Base-by-base conservation (phyloP, 2,888 invertebrate genomes). In the Microplitis manilae region DNA sequence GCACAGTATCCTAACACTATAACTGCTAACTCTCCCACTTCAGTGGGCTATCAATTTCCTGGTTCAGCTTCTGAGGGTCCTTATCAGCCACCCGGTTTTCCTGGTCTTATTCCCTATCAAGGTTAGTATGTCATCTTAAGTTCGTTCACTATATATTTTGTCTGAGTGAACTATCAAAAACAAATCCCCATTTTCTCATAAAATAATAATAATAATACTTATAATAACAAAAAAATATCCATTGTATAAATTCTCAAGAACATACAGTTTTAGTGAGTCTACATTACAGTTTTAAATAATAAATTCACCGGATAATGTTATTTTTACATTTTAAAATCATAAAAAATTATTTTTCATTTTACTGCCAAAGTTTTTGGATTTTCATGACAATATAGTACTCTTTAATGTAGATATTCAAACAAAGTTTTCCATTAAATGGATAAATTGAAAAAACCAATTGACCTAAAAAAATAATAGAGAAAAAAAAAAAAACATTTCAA, bases 1-100 rank as follows among this genome's bases (percentile, higher is more conserved):
- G 90, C 90, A 8, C 88, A 89, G 79, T 90, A 88, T 80, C 50
- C 50, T 13, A 50, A 50, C 50, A 50, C 50, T 9, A 5, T 8
- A 50, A 50, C 50, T 50, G 65, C n/a, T 6, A 40, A 69, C 9
- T 50, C 50, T 62, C 71, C 41, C 13, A 50, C 50, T 50, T 50
- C 50, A 13, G 50, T 50, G 38, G 77, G 73, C 9, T 79, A 77
- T 72, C 74, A 77, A 77, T 77, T 77, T 65, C 65, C 65, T 5
- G 74, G 67, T 41, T 50, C 50, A 50, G 41, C 13, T 13, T n/a
- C 72, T 20, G 73, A 73, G 60, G 59, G 59, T 67, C 39, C 73
- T 64, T 78, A 75, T 78, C 73, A 69, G 39, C 72, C 62, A 17
- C 20, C 68, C 15, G 80, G 79, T 17, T 76, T 65, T 15, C 76